Percentiles rank a stretch among this genome's conserved stretches.
phyloP scores from a whole-genome alignment of 2,888 invertebrate species.

The Abrostola triplasia region DNA sequence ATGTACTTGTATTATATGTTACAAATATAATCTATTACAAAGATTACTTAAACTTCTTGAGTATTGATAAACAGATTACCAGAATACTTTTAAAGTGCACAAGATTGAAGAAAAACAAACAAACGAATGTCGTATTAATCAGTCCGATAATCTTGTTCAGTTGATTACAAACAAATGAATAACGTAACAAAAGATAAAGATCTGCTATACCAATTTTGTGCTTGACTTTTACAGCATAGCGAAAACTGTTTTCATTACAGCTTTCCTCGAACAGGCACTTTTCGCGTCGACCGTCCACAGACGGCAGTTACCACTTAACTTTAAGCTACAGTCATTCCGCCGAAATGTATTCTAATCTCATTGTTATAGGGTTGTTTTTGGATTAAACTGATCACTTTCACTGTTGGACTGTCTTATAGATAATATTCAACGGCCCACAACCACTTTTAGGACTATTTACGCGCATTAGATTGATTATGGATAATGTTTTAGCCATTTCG shows the following conservation, averaged over 20 bases:
- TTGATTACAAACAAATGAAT: conserved; percentile 45
- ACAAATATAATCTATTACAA: too few relatives aligned
- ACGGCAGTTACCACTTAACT: conserved; percentile 56
- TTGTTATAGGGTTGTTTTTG: conserved; percentile 46
- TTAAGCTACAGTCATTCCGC: conserved; percentile 43
- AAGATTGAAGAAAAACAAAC: too few relatives aligned
- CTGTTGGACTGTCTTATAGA: conserved; percentile 55
- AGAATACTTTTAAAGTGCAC: not conserved
- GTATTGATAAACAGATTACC: too few relatives aligned
- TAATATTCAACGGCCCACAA: conserved; percentile 52
- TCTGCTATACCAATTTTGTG: conserved; percentile 48
- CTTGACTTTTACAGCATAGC: conserved; percentile 9
- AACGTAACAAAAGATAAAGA: conserved; percentile 44
- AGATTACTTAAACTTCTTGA: too few relatives aligned
- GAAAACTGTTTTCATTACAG: conserved; percentile 53
- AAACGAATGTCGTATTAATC: conserved; percentile 11
- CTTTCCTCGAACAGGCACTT: conserved; percentile 46
- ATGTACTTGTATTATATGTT: too few relatives aligned
- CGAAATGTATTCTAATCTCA: conserved; percentile 48
- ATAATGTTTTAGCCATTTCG: conserved; percentile 49
- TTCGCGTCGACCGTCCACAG: conserved; percentile 49
- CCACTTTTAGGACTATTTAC: conserved; percentile 56
- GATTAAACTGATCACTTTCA: conserved; percentile 52
- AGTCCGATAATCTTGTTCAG: conserved; percentile 45
- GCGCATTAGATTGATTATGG: conserved; percentile 55